These are phyloP conservation scores for Galeruca laticollis DNA, from an alignment of 2,888 invertebrate genomes.

Conservation along the genomic window DNA sequence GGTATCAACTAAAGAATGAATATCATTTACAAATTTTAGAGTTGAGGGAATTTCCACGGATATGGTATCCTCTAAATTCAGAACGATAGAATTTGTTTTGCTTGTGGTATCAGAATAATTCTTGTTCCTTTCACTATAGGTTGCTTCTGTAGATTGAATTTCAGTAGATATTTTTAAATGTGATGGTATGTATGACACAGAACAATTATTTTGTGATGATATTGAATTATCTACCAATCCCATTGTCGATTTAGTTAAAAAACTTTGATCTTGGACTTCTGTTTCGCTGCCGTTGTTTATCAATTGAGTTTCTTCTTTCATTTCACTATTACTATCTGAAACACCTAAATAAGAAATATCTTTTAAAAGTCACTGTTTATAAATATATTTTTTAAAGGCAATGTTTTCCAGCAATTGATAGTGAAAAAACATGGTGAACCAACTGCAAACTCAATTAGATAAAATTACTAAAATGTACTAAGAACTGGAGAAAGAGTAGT, in stretches of 20 bases:
- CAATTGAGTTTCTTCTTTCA: no score
- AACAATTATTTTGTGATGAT: not conserved
- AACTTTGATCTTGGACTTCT: not conserved
- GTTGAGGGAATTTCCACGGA: not conserved
- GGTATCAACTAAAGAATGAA: not conserved
- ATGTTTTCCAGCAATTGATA: no score
- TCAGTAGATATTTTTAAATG: not conserved
- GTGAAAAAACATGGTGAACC: no score
- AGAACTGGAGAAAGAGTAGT: no score
- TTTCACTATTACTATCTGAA: no score
- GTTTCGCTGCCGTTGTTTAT: no score
- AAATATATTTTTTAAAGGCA: no score
- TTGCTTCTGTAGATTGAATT: not conserved
- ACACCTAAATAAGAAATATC: no score
- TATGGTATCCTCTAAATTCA: constrained; percentile 9
- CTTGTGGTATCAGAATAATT: not conserved
- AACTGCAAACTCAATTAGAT: no score
- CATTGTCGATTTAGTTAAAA: not conserved
- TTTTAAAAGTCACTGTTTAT: no score
- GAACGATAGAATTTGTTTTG: not conserved
- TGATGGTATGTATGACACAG: not conserved
- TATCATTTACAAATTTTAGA: no score
- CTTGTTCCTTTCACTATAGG: not conserved
- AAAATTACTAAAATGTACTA: no score
- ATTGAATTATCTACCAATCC: not conserved